Evolutionary conservation across 2,888 invertebrate genomes (phyloP).

Genomic region (Timandra comae): DNA sequence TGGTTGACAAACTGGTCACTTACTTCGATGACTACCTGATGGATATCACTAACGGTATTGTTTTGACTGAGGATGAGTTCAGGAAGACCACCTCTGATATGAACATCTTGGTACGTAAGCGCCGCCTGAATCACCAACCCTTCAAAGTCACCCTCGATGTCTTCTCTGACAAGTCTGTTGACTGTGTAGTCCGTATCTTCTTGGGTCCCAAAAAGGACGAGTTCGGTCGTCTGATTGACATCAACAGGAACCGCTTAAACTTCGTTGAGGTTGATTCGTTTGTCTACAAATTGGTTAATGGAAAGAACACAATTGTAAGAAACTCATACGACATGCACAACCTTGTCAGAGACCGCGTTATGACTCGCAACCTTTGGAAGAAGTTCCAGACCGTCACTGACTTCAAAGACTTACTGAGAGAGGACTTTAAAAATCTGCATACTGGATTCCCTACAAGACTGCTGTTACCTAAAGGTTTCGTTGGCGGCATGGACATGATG

Average conservation of each 20-base stretch:
- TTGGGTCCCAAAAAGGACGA: slow-evolving; percentile 82
- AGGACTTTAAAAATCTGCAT: slow-evolving; percentile 64
- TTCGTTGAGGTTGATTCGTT: slow-evolving; percentile 81
- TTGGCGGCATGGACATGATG: slow-evolving; percentile 80
- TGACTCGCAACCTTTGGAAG: slow-evolving; percentile 79
- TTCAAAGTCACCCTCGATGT: slow-evolving; percentile 77
- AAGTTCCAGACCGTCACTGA: slow-evolving; percentile 74
- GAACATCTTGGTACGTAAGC: slow-evolving; percentile 74
- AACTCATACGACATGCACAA: slow-evolving; percentile 81
- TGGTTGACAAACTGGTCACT: slow-evolving; percentile 80
- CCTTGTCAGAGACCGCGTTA: slow-evolving; percentile 80
- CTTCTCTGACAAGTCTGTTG: slow-evolving; percentile 72
- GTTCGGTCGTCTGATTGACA: slow-evolving; percentile 70
- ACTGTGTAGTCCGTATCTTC: slow-evolving; percentile 80
- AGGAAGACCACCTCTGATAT: slow-evolving; percentile 67
- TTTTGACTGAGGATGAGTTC: slow-evolving; percentile 61
- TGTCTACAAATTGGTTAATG: slow-evolving; percentile 76
- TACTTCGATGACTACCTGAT: slow-evolving; percentile 82
- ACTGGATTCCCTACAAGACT: slow-evolving; percentile 84
- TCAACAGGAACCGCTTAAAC: slow-evolving; percentile 77
- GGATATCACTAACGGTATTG: slow-evolving; percentile 79
- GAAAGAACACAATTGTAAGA: slow-evolving; percentile 80
- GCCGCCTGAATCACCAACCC: slow-evolving; percentile 80
- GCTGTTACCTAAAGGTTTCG: slow-evolving; percentile 82
- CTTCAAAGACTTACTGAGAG: slow-evolving; percentile 43